These are phyloP conservation scores for Limnephilus lunatus DNA, from an alignment of 2,888 invertebrate species.

Conservation along the genomic window DNA sequence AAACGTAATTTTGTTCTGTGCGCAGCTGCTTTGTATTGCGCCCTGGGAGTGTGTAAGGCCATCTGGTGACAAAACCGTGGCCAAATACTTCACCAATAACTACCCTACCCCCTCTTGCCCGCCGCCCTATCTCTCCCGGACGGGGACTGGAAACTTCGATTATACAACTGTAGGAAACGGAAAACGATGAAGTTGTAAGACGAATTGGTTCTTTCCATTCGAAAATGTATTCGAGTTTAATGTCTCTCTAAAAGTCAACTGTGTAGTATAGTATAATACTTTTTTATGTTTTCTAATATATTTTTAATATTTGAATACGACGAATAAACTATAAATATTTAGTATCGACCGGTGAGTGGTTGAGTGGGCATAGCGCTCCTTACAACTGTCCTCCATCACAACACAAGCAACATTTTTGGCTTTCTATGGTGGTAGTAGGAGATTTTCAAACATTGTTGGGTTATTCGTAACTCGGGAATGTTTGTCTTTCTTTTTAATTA, in stretches of 20 bases:
- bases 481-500: too few relatives aligned
- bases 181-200: neutral
- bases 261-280: too few relatives aligned
- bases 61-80: neutral
- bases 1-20: slow-evolving; percentile 2
- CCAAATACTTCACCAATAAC: slow-evolving; percentile 2
- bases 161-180: neutral
- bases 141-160: neutral
- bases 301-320: too few relatives aligned
- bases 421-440: too few relatives aligned
- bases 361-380: too few relatives aligned
- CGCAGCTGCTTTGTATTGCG: neutral
- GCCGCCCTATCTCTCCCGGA: neutral
- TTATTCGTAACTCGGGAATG: too few relatives aligned
- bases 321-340: too few relatives aligned
- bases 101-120: neutral
- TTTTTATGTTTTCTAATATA: too few relatives aligned
- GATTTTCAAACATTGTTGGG: too few relatives aligned
- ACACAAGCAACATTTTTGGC: too few relatives aligned
- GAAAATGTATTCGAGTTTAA: neutral
- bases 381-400: too few relatives aligned
- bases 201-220: neutral
- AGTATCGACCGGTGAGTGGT: too few relatives aligned
- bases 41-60: neutral
- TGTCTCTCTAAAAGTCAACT: neutral